Percentiles rank a stretch among this genome's conserved stretches.
Conservation (phyloP, 2,797 vertebrate genomes). For the Etheostoma perlongum region DNA sequence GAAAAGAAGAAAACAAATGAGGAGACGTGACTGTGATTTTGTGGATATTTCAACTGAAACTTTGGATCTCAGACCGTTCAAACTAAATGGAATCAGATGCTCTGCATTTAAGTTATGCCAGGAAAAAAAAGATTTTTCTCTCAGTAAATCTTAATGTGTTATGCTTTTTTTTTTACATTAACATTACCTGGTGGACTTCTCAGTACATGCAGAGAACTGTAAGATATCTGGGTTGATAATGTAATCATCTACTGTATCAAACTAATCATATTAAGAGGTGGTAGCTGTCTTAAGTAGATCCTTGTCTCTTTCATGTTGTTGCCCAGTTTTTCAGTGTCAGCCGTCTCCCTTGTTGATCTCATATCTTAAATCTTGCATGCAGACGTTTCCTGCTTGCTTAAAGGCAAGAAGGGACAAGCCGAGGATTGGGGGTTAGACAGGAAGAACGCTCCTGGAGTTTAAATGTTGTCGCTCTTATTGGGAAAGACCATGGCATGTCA, state of each 20-base stretch:
- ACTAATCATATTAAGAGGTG: slow-evolving; percentile 16
- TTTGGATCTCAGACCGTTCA: slow-evolving; percentile 51
- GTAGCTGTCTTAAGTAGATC: slow-evolving; percentile 18
- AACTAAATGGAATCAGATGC: slow-evolving; percentile 69
- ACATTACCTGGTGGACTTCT: slow-evolving; percentile 14
- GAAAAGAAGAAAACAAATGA: slow-evolving; percentile 45
- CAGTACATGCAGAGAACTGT: not conserved
- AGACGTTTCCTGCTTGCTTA: slow-evolving; percentile 69
- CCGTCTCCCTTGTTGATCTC: slow-evolving; percentile 60
- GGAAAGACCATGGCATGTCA: slow-evolving; percentile 52
- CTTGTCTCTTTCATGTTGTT: slow-evolving; percentile 29
- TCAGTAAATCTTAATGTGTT: slow-evolving; percentile 31
- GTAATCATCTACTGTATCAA: slow-evolving; percentile 3
- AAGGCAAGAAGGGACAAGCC: slow-evolving; percentile 83
- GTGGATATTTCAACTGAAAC: slow-evolving; percentile 61
- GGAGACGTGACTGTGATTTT: slow-evolving; percentile 55
- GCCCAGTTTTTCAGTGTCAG: slow-evolving; percentile 48
- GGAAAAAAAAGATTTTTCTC: slow-evolving; percentile 21
- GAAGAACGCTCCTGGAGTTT: slow-evolving; percentile 72
- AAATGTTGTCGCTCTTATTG: slow-evolving; percentile 63
- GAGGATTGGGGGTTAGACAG: slow-evolving; percentile 62
- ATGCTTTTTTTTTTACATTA: not conserved
- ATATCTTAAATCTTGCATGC: slow-evolving; percentile 62
- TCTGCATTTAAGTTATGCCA: slow-evolving; percentile 38
- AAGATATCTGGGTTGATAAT: slow-evolving; percentile 1